phyloP scores from a whole-genome alignment of 2,797 vertebrate genomes.

The Falco columbarius region DNA sequence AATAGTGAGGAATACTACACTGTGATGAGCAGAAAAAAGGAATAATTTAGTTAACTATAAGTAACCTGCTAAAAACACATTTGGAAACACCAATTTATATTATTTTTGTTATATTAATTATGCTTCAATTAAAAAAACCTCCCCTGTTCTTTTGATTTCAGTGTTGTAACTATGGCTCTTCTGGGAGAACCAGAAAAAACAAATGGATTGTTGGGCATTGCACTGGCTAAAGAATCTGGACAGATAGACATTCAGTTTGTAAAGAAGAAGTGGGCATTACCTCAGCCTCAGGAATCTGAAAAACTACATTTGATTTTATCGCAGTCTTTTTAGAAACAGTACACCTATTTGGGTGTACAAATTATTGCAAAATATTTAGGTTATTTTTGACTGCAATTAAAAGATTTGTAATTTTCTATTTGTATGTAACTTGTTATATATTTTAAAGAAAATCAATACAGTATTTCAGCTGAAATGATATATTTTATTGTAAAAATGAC shows the following conservation, averaged over 20 bases:
- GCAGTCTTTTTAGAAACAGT: conserved; percentile 39
- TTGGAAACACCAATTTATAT: not conserved
- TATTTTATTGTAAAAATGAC: conserved; percentile 49
- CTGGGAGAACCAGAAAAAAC: conserved; percentile 87
- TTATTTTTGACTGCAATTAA: not conserved
- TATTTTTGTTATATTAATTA: not conserved
- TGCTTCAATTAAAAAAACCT: not conserved
- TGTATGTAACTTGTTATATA: not conserved
- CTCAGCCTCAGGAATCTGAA: conserved; percentile 75
- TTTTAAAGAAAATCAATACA: not conserved
- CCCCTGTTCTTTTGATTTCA: conserved; percentile 44
- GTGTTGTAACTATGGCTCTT: conserved; percentile 85
- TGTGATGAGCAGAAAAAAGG: not conserved
- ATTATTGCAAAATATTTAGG: not conserved
- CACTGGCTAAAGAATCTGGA: conserved; percentile 86
- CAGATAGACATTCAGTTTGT: conserved; percentile 88
- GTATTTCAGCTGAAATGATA: not conserved
- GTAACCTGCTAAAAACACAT: not conserved
- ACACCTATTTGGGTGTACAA: not conserved
- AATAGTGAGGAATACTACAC: not conserved
- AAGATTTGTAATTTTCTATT: not conserved
- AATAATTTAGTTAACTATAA: not conserved
- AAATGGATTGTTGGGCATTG: conserved; percentile 84
- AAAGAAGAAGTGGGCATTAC: conserved; percentile 78
- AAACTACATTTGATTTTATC: conserved; percentile 78